Percentiles rank a stretch among this genome's conserved stretches.
phyloP scores from a whole-genome alignment of 2,113 vertebrate genomes.

The Camarhynchus parvulus region DNA sequence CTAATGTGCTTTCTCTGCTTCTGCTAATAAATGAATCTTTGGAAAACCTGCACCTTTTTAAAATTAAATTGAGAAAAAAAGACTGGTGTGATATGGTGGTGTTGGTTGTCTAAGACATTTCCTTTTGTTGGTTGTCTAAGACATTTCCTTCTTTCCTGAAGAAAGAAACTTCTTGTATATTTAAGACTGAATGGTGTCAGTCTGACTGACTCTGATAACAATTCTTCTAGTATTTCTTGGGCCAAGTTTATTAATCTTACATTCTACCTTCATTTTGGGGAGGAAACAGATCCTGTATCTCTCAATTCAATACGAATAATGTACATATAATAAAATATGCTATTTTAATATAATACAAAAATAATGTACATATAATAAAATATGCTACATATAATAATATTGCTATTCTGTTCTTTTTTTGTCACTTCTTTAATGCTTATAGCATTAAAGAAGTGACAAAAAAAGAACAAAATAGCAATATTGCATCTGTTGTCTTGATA shows the following conservation, averaged over 20 bases:
- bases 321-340: neutral
- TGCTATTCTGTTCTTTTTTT: no score
- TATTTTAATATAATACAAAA: no score
- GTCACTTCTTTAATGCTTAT: neutral
- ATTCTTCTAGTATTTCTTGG: neutral
- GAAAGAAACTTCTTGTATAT: neutral
- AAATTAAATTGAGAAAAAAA: neutral
- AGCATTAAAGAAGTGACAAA: neutral
- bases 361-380: no score
- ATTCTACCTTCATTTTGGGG: neutral
- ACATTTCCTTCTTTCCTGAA: neutral
- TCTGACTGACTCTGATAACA: neutral
- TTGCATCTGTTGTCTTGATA: neutral
- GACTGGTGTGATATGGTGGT: fast-evolving
- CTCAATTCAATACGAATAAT: neutral
- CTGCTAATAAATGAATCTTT: neutral
- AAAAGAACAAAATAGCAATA: neutral
- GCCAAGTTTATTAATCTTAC: neutral
- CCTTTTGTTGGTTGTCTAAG: neutral
- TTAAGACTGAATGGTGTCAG: neutral
- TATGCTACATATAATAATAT: no score
- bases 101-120: neutral
- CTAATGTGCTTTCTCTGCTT: neutral
- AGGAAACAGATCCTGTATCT: neutral
- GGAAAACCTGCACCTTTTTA: neutral